A percentile compares a stretch with the other conserved stretches of the same genome.
phyloP scores from a whole-genome alignment of 2,113 vertebrate species.

The Prionailurus viverrinus region DNA sequence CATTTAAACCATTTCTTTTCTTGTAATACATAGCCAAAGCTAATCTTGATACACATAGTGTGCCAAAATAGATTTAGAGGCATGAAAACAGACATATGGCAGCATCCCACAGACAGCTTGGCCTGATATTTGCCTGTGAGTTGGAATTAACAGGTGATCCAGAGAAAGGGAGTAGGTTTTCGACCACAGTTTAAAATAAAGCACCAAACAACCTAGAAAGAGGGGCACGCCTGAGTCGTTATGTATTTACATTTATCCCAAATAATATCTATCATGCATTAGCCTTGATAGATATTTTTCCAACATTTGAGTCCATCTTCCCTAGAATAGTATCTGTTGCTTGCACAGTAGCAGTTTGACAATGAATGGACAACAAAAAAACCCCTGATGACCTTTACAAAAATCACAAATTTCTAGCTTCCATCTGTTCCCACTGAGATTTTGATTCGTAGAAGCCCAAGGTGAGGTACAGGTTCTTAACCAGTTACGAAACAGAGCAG shows the following conservation, averaged over 20 bases:
- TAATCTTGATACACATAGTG: background rate
- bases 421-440: background rate
- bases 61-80: constrained; percentile 39
- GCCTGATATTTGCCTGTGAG: background rate
- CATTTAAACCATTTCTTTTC: background rate
- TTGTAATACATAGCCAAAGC: background rate
- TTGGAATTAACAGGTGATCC: constrained; percentile 23
- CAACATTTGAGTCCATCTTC: background rate
- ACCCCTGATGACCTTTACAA: background rate
- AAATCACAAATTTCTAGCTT: background rate
- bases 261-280: background rate
- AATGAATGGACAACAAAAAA: background rate
- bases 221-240: background rate
- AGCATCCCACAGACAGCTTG: background rate
- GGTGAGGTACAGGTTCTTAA: background rate
- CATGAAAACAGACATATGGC: background rate
- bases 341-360: background rate
- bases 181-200: constrained; percentile 18
- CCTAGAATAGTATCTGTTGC: background rate
- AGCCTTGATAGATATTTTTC: background rate
- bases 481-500: background rate
- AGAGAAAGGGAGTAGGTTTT: background rate
- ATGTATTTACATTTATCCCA: background rate
- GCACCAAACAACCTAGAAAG: background rate
- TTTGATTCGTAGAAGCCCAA: background rate